Conservation (phyloP, 2,888 invertebrate genomes). For the Sarcophaga rosellei region DNA sequence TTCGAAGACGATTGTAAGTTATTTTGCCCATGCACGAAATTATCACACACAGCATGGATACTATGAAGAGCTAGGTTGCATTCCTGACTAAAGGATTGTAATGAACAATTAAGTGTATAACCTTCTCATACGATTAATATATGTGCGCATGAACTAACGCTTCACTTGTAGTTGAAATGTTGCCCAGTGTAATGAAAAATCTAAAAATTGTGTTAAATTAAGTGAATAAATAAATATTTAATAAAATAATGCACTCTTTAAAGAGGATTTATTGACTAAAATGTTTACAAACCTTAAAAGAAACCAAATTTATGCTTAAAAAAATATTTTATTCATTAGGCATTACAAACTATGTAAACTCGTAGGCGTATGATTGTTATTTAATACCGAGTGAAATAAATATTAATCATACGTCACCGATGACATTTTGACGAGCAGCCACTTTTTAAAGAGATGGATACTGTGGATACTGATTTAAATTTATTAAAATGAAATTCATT, state of each 20-base stretch:
- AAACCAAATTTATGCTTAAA: neutral
- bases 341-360: neutral
- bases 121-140: no score
- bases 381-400: neutral
- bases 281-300: neutral
- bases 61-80: no score
- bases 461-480: no score
- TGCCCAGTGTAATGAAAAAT: neutral
- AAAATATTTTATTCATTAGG: no score
- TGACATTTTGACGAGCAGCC: neutral
- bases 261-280: neutral
- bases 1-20: no score
- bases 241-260: neutral
- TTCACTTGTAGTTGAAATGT: neutral
- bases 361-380: neutral
- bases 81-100: no score
- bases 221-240: neutral
- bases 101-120: no score
- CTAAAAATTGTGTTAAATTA: neutral
- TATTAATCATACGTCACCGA: neutral
- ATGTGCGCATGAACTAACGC: no score
- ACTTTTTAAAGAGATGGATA: neutral
- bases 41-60: no score
- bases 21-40: no score
- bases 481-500: no score